phyloP scores from a whole-genome alignment of 35 echinoderm and acorn worm genomes.

The Apostichopus parvimensis region DNA sequence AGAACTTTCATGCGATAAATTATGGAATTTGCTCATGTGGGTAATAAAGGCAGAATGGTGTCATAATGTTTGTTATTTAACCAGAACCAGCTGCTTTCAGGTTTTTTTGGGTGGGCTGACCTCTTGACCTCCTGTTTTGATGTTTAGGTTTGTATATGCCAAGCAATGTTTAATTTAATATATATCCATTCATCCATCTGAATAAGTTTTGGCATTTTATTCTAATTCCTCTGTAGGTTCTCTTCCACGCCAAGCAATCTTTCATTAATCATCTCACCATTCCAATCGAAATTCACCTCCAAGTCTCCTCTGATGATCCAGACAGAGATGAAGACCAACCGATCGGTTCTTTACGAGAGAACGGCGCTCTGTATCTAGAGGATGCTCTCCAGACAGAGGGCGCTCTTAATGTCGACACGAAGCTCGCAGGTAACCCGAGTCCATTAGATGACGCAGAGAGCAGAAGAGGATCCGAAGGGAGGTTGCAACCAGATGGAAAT shows the following conservation, averaged over 20 bases:
- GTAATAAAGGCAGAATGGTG: too few species aligned
- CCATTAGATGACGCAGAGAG: background rate
- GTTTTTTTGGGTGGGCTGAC: too few species aligned
- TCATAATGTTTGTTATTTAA: too few species aligned
- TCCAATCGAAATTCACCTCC: slow-evolving; percentile 80
- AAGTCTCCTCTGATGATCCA: background rate
- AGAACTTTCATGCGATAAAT: too few species aligned
- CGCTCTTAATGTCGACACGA: background rate
- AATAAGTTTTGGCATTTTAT: background rate
- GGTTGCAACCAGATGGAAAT: background rate
- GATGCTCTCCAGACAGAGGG: background rate
- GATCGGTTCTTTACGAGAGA: slow-evolving; percentile 10
- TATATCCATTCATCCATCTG: too few species aligned
- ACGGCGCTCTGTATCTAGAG: slow-evolving; percentile 35
- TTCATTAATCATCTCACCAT: slow-evolving; percentile 79
- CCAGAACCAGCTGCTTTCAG: too few species aligned
- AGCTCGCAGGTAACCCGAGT: background rate
- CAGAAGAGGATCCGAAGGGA: background rate
- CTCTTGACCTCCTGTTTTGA: too few species aligned
- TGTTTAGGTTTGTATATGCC: too few species aligned
- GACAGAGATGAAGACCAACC: background rate
- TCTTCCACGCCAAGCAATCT: slow-evolving; percentile 70
- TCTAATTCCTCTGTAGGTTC: slow-evolving; percentile 54
- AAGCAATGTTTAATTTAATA: too few species aligned
- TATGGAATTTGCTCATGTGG: too few species aligned